Base-by-base conservation (phyloP, 2,113 vertebrate species). In the Oxygymnocypris stewartii region DNA sequence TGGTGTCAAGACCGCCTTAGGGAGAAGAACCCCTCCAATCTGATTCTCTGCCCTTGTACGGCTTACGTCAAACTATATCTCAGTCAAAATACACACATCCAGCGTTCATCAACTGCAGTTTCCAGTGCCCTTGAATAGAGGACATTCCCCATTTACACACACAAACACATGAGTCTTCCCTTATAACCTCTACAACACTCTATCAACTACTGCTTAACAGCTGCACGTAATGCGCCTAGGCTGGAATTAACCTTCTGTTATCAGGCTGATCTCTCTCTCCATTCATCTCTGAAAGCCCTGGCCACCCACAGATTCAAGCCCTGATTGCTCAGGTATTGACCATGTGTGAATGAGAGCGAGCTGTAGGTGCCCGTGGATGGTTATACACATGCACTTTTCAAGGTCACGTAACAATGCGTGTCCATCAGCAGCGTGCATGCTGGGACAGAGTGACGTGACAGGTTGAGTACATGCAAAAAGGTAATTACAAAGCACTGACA, bases 71-170 rank as follows among this genome's bases (percentile, higher is more conserved):
- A 83, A 54, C 11, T 83, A 35, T 6, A 54, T 83, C 81, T 35
- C 28, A 54, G 31, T 54, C 63, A 69, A 73, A 69, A 83, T 28
- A 42, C 10, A 67, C 10, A 82, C 80, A 42, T 49, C 25, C 40
- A 20, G 10, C 9, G 4, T 67, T 28, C 25, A 82, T 44, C 79
- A 47, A 47, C 1, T 82, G 37, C 63, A 49, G 18, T 69, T 47
- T 35, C 6, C 42, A 0, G 42, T 88, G 84, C 82, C 84, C 84
- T 83, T 85, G n/a, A 35, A 28, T 14, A 82, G 73, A 88, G 79
- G 79, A 73, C 80, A 42, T 40, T 49, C 16, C 59, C 8, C 12
- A 20, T 51, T 71, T 25, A 44, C 57, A n/a, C 75, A 11, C 75
- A 11, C 74, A 47, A n/a, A 28, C 35, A 75, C 87, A 85, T 8